A percentile compares a stretch with the other conserved stretches of the same genome.
Conservation (phyloP, 1,140 invertebrate species). For the Parapsyche elsis region DNA sequence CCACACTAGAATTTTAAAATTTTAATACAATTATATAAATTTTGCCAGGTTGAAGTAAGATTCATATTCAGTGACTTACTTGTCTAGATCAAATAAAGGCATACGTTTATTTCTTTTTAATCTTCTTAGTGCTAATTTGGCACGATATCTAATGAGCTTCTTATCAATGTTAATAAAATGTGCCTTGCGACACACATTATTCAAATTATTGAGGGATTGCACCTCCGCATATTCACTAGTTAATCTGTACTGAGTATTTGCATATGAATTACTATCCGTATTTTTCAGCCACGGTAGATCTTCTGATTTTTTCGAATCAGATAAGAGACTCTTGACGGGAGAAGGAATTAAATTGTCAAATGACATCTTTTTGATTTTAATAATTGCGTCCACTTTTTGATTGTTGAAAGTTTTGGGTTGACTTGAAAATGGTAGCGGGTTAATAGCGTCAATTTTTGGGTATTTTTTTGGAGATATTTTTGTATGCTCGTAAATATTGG, state of each 20-base stretch:
- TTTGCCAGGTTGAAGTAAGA: too few relatives aligned
- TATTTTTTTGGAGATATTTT: background rate
- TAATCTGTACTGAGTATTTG: constrained; percentile 27
- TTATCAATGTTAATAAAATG: constrained; percentile 48
- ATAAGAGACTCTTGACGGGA: constrained; percentile 25
- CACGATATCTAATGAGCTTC: constrained; percentile 44
- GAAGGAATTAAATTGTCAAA: background rate
- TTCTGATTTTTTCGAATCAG: background rate
- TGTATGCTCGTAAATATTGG: background rate
- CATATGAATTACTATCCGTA: background rate
- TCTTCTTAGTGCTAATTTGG: constrained; percentile 50
- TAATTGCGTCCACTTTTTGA: background rate
- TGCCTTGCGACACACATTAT: constrained; percentile 41
- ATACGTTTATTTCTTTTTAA: constrained; percentile 50
- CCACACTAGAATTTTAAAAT: constrained; percentile 37
- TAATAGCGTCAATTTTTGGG: background rate
- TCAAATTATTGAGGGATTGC: constrained; percentile 50
- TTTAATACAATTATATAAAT: background rate
- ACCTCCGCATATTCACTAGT: constrained; percentile 51
- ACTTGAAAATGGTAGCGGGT: too few relatives aligned
- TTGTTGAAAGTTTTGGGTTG: constrained; percentile 1
- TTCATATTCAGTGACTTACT: constrained; percentile 39
- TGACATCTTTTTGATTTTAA: background rate
- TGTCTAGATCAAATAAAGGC: constrained; percentile 47
- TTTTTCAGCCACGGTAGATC: constrained; percentile 45